These are phyloP conservation scores for Heliconius sara DNA, from an alignment of 2,888 invertebrate species.

Conservation along the genomic window DNA sequence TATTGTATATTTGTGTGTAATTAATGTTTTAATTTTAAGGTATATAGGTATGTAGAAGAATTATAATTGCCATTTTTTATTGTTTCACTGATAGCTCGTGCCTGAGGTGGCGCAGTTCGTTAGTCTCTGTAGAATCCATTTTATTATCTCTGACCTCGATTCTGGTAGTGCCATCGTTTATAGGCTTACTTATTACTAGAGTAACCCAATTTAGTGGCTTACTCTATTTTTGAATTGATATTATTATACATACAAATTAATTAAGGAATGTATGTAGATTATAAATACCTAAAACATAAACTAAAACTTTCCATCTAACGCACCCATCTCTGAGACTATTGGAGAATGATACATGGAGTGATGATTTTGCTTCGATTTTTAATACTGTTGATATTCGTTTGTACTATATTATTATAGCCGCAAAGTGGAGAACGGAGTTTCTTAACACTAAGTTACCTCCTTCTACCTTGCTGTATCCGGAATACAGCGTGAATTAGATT, in stretches of 20 bases:
- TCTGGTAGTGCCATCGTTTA: slow-evolving; percentile 41
- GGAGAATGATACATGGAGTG: too few relatives aligned
- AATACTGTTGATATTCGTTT: too few relatives aligned
- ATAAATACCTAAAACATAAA: too few relatives aligned
- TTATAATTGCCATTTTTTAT: slow-evolving; percentile 26
- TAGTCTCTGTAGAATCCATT: slow-evolving; percentile 46
- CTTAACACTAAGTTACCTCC: too few relatives aligned
- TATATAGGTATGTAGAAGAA: neutral
- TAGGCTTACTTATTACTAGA: slow-evolving; percentile 20
- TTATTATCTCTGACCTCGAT: slow-evolving; percentile 49
- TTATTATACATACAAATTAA: neutral
- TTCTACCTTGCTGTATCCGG: too few relatives aligned
- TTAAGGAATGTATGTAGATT: neutral
- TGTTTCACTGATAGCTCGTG: slow-evolving; percentile 36
- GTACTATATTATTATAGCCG: too few relatives aligned
- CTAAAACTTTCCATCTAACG: too few relatives aligned
- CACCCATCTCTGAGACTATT: too few relatives aligned
- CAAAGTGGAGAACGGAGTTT: too few relatives aligned
- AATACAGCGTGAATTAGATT: too few relatives aligned
- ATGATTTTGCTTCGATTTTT: too few relatives aligned
- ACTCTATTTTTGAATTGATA: neutral
- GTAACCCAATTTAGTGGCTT: slow-evolving; percentile 30
- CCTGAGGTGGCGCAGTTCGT: slow-evolving; percentile 46
- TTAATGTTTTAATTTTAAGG: neutral
- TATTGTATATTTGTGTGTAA: too few relatives aligned